Evolutionary conservation across 2,888 invertebrate species (phyloP).

Genomic region (Aleiodes testaceus): DNA sequence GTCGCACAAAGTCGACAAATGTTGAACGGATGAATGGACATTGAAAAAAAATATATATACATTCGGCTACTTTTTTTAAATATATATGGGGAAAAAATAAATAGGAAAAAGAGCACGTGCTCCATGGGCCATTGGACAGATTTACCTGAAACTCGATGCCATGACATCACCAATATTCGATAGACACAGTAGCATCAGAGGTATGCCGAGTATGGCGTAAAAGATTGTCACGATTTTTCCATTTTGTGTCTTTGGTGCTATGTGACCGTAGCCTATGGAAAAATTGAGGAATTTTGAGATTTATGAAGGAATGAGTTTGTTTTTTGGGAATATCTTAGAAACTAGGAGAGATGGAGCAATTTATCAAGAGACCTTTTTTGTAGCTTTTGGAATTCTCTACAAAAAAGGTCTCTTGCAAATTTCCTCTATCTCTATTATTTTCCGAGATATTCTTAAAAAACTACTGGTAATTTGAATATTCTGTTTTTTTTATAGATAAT

Average conservation of each 20-base stretch:
- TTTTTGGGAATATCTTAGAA: no score
- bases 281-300: no score
- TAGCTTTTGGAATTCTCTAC: no score
- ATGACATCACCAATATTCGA: conserved; percentile 95
- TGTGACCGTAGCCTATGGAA: conserved; percentile 91
- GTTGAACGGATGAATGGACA: conserved; percentile 28
- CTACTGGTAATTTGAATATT: no score
- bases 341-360: no score
- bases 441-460: no score
- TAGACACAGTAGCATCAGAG: conserved; percentile 93
- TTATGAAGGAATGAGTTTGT: no score
- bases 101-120: conserved; percentile 17
- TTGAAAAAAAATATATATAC: conserved; percentile 7
- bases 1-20: conserved; percentile 14
- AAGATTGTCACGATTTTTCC: conserved; percentile 97
- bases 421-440: no score
- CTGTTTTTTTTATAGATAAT: no score
- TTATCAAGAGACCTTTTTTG: no score
- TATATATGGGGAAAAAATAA: background rate
- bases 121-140: conserved; percentile 30
- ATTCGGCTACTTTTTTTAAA: background rate
- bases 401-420: no score
- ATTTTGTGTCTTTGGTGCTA: conserved; percentile 93
- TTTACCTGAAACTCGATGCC: conserved; percentile 90
- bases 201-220: conserved; percentile 96